Percentiles rank a stretch among this genome's conserved stretches.
Evolutionary conservation across 2,797 vertebrate species (phyloP).

Genomic region (Eulemur rubriventer): DNA sequence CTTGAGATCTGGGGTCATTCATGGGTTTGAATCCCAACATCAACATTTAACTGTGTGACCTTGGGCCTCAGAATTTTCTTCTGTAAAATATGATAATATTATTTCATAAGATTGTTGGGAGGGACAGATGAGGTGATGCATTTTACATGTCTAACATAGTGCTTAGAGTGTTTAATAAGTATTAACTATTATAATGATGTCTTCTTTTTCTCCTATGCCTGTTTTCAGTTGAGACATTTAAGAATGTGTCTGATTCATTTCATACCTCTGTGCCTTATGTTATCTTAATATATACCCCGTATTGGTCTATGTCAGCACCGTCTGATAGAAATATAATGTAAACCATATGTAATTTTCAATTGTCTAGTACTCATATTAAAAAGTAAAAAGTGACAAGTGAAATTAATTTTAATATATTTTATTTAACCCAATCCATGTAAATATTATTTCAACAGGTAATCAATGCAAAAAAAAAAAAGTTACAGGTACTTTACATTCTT

Average conservation of each 20-base stretch:
- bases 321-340: background rate
- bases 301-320: background rate
- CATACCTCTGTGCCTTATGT: background rate
- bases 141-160: background rate
- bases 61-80: background rate
- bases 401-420: slow-evolving; percentile 6
- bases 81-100: background rate
- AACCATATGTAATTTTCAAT: background rate
- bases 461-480: background rate
- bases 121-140: background rate
- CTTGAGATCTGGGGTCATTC: background rate
- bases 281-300: background rate
- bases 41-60: background rate
- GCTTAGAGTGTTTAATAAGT: background rate
- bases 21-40: background rate
- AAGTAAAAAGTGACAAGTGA: background rate
- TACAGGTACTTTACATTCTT: background rate
- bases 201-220: background rate
- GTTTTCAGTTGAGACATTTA: background rate
- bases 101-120: background rate
- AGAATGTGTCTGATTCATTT: background rate
- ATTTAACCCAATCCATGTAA: background rate
- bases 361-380: background rate
- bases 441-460: background rate
- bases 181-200: background rate